These are phyloP conservation scores for Knipowitschia caucasica DNA, from an alignment of 2,797 vertebrate genomes.

Conservation along the genomic window DNA sequence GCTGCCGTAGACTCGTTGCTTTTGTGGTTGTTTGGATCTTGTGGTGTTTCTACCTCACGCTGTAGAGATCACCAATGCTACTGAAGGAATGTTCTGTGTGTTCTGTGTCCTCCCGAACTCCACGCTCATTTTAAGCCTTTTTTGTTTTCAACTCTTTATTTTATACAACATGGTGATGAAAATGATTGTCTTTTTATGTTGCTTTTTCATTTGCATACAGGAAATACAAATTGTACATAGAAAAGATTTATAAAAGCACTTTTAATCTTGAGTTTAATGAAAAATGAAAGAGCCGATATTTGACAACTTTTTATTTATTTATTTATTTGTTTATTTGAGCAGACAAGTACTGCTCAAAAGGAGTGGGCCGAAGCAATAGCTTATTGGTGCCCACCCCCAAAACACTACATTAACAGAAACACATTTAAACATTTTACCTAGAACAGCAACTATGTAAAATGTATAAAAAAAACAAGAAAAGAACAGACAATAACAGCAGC, in stretches of 20 bases:
- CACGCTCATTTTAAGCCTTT: constrained; percentile 69
- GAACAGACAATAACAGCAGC: no score
- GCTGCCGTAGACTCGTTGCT: constrained; percentile 46
- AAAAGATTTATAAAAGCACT: constrained; percentile 98
- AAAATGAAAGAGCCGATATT: constrained; percentile 83
- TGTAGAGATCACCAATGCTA: constrained; percentile 79
- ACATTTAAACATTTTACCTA: no score
- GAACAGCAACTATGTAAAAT: no score
- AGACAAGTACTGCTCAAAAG: no score
- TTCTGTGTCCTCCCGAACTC: constrained; percentile 63
- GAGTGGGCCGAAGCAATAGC: no score
- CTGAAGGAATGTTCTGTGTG: constrained; percentile 66
- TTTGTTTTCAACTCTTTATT: constrained; percentile 69
- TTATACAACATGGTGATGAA: constrained; percentile 77
- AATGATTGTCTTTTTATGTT: constrained; percentile 73
- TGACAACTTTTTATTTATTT: no score
- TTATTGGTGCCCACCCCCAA: no score
- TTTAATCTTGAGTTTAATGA: constrained; percentile 98
- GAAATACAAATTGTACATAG: constrained; percentile 93
- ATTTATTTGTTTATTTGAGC: no score
- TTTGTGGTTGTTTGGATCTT: constrained; percentile 37
- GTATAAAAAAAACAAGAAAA: no score
- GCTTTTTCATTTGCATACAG: constrained; percentile 72
- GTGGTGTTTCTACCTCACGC: constrained; percentile 75
- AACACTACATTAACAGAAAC: no score